These are phyloP conservation scores for Suncus etruscus DNA, from an alignment of 2,113 vertebrate species.

Conservation along the genomic window DNA sequence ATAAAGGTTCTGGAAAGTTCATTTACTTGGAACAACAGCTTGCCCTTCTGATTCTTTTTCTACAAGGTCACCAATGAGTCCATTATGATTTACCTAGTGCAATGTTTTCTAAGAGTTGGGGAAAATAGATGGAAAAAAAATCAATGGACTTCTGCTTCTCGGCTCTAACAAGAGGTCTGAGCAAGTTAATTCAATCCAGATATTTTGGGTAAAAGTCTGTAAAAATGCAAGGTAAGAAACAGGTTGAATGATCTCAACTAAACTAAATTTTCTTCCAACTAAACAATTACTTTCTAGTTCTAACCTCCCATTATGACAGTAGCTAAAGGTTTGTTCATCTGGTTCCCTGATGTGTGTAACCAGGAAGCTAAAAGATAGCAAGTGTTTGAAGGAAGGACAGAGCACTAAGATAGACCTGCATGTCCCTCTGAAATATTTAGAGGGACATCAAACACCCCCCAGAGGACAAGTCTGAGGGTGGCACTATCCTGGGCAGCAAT, in stretches of 20 bases:
- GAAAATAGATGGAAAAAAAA: neutral
- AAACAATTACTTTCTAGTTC: neutral
- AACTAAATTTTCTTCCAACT: neutral
- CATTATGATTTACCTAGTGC: neutral
- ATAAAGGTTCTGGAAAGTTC: neutral
- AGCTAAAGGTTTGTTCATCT: neutral
- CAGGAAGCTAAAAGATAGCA: neutral
- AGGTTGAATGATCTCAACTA: neutral
- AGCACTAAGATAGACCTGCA: neutral
- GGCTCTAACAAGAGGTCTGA: neutral
- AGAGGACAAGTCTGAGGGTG: neutral
- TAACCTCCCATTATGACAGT: neutral
- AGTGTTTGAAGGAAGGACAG: neutral
- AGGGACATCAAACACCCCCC: neutral
- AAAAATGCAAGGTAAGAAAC: neutral
- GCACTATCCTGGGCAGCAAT: neutral
- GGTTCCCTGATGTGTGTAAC: neutral
- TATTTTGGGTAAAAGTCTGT: neutral
- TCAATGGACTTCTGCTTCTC: neutral
- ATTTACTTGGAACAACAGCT: neutral
- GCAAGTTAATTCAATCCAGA: neutral
- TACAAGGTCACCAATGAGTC: neutral
- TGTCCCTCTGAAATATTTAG: neutral
- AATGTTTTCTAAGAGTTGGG: neutral
- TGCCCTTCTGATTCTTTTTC: neutral